Percentiles rank a stretch among this genome's conserved stretches.
These are phyloP conservation scores for Chrysemys picta DNA, from an alignment of 2,113 vertebrate species.

Conservation along the genomic window DNA sequence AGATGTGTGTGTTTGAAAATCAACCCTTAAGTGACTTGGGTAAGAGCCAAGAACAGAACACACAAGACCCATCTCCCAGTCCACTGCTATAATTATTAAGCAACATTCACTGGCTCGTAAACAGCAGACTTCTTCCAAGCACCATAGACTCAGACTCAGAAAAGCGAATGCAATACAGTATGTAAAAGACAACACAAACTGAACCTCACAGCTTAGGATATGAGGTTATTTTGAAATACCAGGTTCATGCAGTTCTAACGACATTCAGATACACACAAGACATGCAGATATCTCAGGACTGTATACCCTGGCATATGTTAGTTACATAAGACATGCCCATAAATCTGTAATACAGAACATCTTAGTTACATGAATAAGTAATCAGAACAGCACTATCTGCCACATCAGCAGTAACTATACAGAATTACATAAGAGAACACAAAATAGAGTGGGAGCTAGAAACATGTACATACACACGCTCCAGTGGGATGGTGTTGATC, in stretches of 20 bases:
- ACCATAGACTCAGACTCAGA: neutral
- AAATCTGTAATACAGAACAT: neutral
- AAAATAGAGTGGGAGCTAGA: neutral
- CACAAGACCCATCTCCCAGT: neutral
- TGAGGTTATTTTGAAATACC: neutral
- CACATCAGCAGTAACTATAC: neutral
- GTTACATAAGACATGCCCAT: neutral
- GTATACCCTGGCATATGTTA: neutral
- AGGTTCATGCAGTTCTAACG: neutral
- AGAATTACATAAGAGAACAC: neutral
- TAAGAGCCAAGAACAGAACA: neutral
- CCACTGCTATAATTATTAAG: neutral
- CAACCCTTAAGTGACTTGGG: neutral
- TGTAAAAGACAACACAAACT: neutral
- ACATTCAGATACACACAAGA: neutral
- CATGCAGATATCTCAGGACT: neutral
- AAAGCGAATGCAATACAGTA: neutral
- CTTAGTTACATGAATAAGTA: constrained; percentile 19
- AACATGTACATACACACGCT: neutral
- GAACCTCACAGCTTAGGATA: neutral
- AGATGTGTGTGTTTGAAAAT: neutral
- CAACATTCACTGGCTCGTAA: fast-evolving
- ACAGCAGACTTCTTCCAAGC: neutral
- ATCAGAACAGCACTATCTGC: neutral
- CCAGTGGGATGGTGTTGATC: neutral